phyloP scores from a whole-genome alignment of 1,140 invertebrate genomes.

The Drosophila rhopaloa region DNA sequence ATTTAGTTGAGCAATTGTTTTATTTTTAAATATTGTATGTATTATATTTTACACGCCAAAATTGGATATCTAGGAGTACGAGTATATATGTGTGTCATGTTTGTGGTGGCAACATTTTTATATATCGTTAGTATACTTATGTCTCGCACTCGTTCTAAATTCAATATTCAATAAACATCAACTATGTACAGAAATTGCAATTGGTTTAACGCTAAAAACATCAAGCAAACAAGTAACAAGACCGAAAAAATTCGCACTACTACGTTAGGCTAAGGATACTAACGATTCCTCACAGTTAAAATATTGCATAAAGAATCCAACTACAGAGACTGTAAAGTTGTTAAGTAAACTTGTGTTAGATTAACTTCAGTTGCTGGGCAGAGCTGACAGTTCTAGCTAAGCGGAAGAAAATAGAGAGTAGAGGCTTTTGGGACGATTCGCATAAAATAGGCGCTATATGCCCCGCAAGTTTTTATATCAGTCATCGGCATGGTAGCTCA shows the following conservation, averaged over 20 bases:
- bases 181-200: conserved; percentile 69
- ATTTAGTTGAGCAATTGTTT: conserved; percentile 59
- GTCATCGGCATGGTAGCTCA: conserved; percentile 84
- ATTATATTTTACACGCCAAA: conserved; percentile 60
- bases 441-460: conserved; percentile 79
- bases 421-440: conserved; percentile 77
- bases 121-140: conserved; percentile 40
- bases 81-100: conserved; percentile 40
- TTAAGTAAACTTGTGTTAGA: conserved; percentile 20
- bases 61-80: conserved; percentile 48
- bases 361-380: conserved; percentile 21
- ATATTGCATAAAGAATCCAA: conserved; percentile 68
- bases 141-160: conserved; percentile 49
- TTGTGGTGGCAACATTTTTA: conserved; percentile 31
- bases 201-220: conserved; percentile 59
- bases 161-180: conserved; percentile 76
- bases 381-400: conserved; percentile 36
- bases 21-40: conserved; percentile 55
- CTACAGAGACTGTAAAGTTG: conserved; percentile 30
- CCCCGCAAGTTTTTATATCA: conserved; percentile 77
- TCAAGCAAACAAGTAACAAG: conserved; percentile 70
- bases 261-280: conserved; percentile 23
- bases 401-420: conserved; percentile 45
- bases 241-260: conserved; percentile 55
- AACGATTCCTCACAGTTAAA: conserved; percentile 63